phyloP scores from a whole-genome alignment of 2,888 invertebrate species.

The Chaetogeoica ovagalla region DNA sequence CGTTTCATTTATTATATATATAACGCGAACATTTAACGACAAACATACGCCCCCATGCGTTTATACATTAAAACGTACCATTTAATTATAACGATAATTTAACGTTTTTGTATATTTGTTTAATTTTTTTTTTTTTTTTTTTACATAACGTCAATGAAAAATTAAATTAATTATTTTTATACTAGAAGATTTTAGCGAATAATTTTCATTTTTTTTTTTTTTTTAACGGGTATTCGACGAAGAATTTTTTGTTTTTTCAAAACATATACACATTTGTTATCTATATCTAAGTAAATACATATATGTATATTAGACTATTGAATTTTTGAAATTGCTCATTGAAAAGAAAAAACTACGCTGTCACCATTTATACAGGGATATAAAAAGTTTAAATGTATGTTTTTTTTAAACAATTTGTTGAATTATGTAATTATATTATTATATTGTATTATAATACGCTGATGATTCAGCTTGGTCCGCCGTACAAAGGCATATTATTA shows the following conservation, averaged over 20 bases:
- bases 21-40: neutral
- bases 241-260: slow-evolving; percentile 32
- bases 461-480: slow-evolving; percentile 3
- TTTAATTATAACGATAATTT: neutral
- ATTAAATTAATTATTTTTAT: slow-evolving; percentile 12
- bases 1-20: slow-evolving; percentile 6
- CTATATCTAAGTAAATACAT: slow-evolving; percentile 19
- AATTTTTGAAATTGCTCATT: slow-evolving; percentile 46
- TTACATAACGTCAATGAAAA: neutral
- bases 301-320: slow-evolving; percentile 27
- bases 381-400: slow-evolving; percentile 23
- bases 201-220: slow-evolving; percentile 4
- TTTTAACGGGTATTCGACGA: neutral
- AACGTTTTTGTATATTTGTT: neutral
- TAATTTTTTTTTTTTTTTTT: neutral
- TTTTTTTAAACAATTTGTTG: slow-evolving; percentile 36
- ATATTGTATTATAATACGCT: neutral
- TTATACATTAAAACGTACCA: neutral
- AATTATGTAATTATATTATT: slow-evolving; percentile 22
- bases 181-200: slow-evolving; percentile 20
- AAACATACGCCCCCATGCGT: neutral
- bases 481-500: slow-evolving; percentile 36
- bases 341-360: neutral
- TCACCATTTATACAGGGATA: slow-evolving; percentile 40
- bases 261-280: slow-evolving; percentile 31